phyloP scores from a whole-genome alignment of 1,140 invertebrate genomes.

The Hylaeus volcanicus region DNA sequence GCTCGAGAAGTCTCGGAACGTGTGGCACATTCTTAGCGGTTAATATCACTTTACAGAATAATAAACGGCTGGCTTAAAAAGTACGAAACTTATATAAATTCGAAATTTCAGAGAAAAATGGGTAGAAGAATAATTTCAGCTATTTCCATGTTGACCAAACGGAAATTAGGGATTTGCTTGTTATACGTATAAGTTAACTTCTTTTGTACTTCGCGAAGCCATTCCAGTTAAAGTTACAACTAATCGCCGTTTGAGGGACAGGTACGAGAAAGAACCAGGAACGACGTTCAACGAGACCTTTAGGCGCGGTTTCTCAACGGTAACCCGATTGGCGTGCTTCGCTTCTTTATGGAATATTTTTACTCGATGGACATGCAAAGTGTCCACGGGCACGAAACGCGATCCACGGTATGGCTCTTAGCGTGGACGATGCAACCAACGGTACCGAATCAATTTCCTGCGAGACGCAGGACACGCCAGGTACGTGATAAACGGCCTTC shows the following conservation, averaged over 20 bases:
- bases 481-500: conserved; percentile 19
- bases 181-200: too few relatives aligned
- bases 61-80: too few relatives aligned
- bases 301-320: not conserved
- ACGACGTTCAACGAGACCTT: not conserved
- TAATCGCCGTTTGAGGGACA: not conserved
- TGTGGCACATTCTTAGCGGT: too few relatives aligned
- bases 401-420: not conserved
- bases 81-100: too few relatives aligned
- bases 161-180: too few relatives aligned
- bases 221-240: not conserved
- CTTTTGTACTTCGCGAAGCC: too few relatives aligned
- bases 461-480: conserved; percentile 16
- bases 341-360: conserved; percentile 1
- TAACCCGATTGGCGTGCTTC: not conserved
- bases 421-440: conserved; percentile 18
- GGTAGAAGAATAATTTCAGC: too few relatives aligned
- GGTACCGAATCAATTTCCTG: conserved; percentile 18
- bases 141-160: too few relatives aligned
- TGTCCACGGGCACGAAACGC: conserved; percentile 29
- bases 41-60: too few relatives aligned
- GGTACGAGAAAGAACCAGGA: not conserved
- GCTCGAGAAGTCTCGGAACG: too few relatives aligned
- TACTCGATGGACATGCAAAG: conserved; percentile 20
- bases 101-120: too few relatives aligned